Conservation (phyloP, 2,113 vertebrate genomes). For the Bettongia penicillata region DNA sequence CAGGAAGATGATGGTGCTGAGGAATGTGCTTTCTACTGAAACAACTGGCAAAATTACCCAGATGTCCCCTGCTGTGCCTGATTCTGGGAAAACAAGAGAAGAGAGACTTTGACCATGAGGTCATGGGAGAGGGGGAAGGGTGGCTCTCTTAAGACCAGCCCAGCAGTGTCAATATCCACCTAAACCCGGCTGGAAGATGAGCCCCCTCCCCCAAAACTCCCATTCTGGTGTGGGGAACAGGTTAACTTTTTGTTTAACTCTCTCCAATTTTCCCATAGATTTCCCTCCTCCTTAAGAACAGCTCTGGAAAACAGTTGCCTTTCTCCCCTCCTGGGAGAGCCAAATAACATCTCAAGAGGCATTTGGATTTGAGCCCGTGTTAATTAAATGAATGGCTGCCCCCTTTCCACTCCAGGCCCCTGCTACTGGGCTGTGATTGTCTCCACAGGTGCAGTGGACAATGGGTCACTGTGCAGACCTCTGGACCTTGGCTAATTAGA, state of each 20-base stretch:
- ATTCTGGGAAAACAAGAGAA: background rate
- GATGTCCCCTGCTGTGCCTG: background rate
- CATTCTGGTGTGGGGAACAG: background rate
- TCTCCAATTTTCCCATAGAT: background rate
- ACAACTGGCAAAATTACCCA: background rate
- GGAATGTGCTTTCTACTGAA: no score
- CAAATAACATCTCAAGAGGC: background rate
- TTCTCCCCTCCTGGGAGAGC: background rate
- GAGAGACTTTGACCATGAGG: background rate
- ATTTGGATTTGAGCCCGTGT: background rate
- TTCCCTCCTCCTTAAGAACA: background rate
- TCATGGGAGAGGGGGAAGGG: background rate
- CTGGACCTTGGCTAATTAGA: background rate
- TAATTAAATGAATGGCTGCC: background rate
- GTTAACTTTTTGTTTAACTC: background rate
- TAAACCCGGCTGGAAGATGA: background rate
- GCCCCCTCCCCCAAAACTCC: background rate
- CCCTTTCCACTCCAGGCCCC: background rate
- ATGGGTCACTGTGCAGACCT: background rate
- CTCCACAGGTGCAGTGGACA: background rate
- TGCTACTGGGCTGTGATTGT: background rate
- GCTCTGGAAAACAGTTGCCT: background rate
- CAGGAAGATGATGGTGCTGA: background rate
- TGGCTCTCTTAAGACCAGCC: no score
- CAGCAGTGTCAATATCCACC: background rate